Evolutionary conservation across 2,797 vertebrate species (phyloP).

Genomic region (Anisognathus igniventris): DNA sequence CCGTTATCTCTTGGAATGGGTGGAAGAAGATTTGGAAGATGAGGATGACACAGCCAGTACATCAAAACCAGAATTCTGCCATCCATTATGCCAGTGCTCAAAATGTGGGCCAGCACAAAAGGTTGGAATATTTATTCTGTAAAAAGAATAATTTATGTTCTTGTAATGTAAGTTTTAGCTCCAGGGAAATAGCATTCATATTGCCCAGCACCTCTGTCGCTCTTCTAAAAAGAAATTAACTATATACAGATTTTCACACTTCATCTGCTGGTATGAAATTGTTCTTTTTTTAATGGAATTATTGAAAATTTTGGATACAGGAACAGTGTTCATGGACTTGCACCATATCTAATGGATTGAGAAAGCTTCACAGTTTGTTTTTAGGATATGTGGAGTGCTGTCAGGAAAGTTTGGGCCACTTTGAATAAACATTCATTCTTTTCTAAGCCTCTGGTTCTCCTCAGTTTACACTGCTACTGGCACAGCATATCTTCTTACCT

Average conservation of each 20-base stretch:
- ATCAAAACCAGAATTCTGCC: constrained; percentile 80
- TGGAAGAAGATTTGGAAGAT: constrained; percentile 87
- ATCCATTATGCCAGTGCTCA: constrained; percentile 91
- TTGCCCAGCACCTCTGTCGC: not conserved
- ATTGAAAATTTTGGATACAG: not conserved
- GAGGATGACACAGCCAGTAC: constrained; percentile 57
- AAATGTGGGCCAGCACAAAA: constrained; percentile 88
- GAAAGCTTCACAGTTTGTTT: not conserved
- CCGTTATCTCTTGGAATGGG: constrained; percentile 93
- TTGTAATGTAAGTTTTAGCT: not conserved
- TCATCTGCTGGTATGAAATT: not conserved
- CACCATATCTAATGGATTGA: not conserved
- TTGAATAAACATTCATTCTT: not conserved
- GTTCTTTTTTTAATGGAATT: not conserved
- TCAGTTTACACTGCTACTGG: not conserved
- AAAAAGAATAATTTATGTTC: not conserved
- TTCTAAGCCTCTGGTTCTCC: not conserved
- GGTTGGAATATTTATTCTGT: constrained; percentile 68
- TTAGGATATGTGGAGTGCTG: not conserved
- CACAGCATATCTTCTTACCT: not conserved
- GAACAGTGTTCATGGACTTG: not conserved
- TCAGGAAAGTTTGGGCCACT: not conserved
- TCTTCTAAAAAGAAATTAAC: not conserved
- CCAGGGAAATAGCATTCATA: not conserved
- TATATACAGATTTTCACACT: not conserved